phyloP scores from a whole-genome alignment of 2,797 vertebrate species.

The Hirundo rustica region DNA sequence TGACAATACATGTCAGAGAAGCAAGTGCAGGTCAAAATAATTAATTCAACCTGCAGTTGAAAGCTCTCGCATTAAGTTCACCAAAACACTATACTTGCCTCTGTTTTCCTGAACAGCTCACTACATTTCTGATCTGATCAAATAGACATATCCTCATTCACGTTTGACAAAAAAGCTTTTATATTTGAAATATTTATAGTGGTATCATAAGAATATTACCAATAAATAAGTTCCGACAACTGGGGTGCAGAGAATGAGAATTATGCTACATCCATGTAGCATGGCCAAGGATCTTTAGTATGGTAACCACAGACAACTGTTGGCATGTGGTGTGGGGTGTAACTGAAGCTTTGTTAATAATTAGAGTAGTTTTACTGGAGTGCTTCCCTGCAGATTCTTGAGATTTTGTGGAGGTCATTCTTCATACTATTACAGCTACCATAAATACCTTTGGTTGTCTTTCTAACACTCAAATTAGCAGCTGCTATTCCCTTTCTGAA shows the following conservation, averaged over 20 bases:
- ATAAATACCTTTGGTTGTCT: constrained; percentile 49
- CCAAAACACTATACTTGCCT: not conserved
- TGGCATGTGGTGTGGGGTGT: not conserved
- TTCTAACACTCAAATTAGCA: constrained; percentile 48
- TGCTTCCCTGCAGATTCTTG: constrained; percentile 40
- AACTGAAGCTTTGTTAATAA: constrained; percentile 46
- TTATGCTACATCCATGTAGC: not conserved
- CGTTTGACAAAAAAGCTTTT: not conserved
- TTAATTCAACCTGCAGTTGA: not conserved
- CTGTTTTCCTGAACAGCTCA: not conserved
- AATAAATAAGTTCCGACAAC: not conserved
- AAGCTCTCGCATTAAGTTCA: not conserved
- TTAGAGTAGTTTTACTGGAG: constrained; percentile 10
- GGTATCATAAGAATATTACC: not conserved
- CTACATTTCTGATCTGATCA: not conserved
- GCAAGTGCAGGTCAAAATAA: not conserved
- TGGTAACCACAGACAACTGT: constrained; percentile 16
- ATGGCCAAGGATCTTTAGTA: not conserved
- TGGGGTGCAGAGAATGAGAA: not conserved
- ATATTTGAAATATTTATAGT: not conserved
- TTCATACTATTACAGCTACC: constrained; percentile 18
- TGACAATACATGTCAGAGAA: not conserved
- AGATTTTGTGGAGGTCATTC: constrained; percentile 36
- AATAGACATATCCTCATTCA: not conserved
- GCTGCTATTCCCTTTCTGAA: constrained; percentile 55